Percentiles rank a stretch among this genome's conserved stretches.
These are phyloP conservation scores for Intoshia linei DNA, from an alignment of 1,140 invertebrate species.

Conservation along the genomic window DNA sequence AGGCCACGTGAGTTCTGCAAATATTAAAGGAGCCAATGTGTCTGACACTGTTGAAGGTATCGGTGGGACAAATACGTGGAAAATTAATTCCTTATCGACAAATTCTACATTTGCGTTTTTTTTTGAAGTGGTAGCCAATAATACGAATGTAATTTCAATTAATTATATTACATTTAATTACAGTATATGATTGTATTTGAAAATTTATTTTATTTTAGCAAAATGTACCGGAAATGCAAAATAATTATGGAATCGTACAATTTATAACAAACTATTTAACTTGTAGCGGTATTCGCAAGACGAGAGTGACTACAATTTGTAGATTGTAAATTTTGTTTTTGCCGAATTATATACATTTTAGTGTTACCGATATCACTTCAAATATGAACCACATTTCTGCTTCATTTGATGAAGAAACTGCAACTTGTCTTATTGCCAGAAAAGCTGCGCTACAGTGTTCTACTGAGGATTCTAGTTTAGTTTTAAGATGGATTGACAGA, in stretches of 20 bases:
- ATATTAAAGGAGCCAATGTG: slow-evolving; percentile 49
- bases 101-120: slow-evolving; percentile 64
- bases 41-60: slow-evolving; percentile 71
- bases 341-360: slow-evolving; percentile 8
- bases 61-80: slow-evolving; percentile 87
- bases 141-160: slow-evolving; percentile 9
- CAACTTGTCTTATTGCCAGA: slow-evolving; percentile 75
- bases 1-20: slow-evolving; percentile 67
- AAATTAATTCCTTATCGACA: slow-evolving; percentile 66
- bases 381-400: slow-evolving; percentile 32
- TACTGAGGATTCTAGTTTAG: slow-evolving; percentile 64
- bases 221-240: neutral
- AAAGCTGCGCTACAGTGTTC: slow-evolving; percentile 77
- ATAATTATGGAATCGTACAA: too few relatives aligned
- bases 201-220: neutral
- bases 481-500: slow-evolving; percentile 80
- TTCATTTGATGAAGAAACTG: slow-evolving; percentile 84
- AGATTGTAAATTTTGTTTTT: neutral
- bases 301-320: neutral
- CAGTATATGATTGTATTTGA: neutral
- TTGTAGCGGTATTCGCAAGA: neutral
- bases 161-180: neutral
- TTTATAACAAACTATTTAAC: neutral
- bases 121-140: slow-evolving; percentile 78
- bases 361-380: slow-evolving; percentile 27